These are phyloP conservation scores for Sinocyclocheilus anophthalmus DNA, from an alignment of 2,113 vertebrate genomes.

Conservation along the genomic window DNA sequence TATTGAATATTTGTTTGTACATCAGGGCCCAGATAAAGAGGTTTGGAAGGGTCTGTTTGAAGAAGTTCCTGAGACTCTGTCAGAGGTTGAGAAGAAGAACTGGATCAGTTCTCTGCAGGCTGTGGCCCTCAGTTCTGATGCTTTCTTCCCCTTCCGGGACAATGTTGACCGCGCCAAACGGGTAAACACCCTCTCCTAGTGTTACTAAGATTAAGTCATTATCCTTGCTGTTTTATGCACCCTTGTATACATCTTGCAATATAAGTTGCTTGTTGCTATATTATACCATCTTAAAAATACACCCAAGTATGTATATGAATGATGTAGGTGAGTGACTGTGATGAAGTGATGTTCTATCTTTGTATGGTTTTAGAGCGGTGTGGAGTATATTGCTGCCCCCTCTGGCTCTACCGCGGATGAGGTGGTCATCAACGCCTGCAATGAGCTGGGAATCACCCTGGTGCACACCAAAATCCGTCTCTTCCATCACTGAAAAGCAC, in stretches of 20 bases:
- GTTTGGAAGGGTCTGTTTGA: constrained; percentile 89
- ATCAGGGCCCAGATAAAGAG: constrained; percentile 83
- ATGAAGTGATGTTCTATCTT: background rate
- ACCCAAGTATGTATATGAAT: background rate
- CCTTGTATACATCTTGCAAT: background rate
- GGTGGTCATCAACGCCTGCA: constrained; percentile 88
- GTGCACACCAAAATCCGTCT: constrained; percentile 90
- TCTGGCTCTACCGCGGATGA: constrained; percentile 87
- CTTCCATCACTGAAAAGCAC: constrained; percentile 86
- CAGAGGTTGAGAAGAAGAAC: constrained; percentile 80
- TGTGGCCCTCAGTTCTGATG: constrained; percentile 91
- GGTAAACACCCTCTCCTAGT: constrained; percentile 69
- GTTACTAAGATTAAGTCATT: background rate
- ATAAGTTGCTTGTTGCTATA: background rate
- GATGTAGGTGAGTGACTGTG: background rate
- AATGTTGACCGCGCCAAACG: constrained; percentile 92
- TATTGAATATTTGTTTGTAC: background rate
- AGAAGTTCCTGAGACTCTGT: constrained; percentile 81
- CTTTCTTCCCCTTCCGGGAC: constrained; percentile 96
- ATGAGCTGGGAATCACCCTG: constrained; percentile 88
- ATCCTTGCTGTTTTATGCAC: background rate
- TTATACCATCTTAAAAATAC: background rate
- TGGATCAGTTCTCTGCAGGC: constrained; percentile 84
- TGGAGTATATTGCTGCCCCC: constrained; percentile 89
- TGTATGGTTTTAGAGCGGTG: constrained; percentile 83